phyloP scores from a whole-genome alignment of 2,113 vertebrate species.

The Tursiops truncatus region DNA sequence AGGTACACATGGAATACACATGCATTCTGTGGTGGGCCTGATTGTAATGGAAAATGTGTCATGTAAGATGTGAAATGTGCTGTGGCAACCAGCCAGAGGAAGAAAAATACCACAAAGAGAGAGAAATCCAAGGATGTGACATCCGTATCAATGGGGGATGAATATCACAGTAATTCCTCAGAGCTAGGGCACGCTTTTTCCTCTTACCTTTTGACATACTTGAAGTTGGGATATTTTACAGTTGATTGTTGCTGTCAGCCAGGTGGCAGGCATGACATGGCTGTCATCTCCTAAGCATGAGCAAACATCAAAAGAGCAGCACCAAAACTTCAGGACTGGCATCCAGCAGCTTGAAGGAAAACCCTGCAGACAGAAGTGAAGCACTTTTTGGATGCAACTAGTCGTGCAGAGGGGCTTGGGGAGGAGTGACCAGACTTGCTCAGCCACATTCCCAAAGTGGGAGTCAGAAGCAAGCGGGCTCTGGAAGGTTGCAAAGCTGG shows the following conservation, averaged over 20 bases:
- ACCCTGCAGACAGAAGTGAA: background rate
- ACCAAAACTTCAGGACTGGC: background rate
- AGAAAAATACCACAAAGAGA: background rate
- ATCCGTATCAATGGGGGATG: background rate
- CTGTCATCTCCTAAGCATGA: background rate
- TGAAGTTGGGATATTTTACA: background rate
- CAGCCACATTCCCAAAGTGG: background rate
- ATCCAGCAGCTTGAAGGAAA: background rate
- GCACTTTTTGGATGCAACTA: background rate
- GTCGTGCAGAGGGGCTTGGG: background rate
- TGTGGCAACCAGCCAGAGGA: background rate
- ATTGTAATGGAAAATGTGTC: background rate
- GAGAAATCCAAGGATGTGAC: background rate
- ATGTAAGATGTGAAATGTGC: background rate
- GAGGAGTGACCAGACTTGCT: background rate
- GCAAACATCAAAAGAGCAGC: background rate
- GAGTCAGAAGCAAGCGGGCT: background rate
- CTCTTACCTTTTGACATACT: background rate
- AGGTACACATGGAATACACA: background rate
- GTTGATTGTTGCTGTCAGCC: background rate
- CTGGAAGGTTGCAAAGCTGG: background rate
- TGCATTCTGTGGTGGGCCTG: background rate
- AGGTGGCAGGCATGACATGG: background rate
- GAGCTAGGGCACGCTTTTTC: background rate
- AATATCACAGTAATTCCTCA: background rate